A percentile compares a stretch with the other conserved stretches of the same genome.
Evolutionary conservation across 2,888 invertebrate species (phyloP).

Genomic region (Drosophila mettleri): DNA sequence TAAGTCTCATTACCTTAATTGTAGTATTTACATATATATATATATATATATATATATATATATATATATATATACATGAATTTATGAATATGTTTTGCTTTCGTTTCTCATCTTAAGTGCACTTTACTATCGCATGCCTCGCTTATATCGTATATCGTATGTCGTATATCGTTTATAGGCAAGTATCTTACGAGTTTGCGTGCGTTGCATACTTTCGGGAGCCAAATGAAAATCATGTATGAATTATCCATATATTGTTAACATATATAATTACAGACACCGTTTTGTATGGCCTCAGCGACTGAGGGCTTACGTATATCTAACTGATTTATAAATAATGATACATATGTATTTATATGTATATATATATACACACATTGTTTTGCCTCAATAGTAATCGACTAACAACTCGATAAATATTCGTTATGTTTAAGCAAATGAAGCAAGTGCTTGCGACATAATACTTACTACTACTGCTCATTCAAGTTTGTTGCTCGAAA

Average conservation of each 20-base stretch:
- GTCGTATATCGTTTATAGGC: constrained; percentile 7
- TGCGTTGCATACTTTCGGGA: constrained; percentile 31
- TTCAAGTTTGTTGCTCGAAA: constrained; percentile 59
- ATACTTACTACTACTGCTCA: constrained; percentile 43
- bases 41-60: constrained; percentile 5
- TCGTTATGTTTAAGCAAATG: constrained; percentile 19
- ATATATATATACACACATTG: constrained; percentile 35
- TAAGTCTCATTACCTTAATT: constrained; percentile 34
- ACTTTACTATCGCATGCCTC: constrained; percentile 34
- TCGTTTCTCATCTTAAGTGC: constrained; percentile 3
- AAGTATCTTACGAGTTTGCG: constrained; percentile 13
- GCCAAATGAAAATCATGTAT: constrained; percentile 1
- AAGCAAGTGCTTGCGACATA: constrained; percentile 53
- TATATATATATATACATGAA: not conserved
- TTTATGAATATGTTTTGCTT: not conserved
- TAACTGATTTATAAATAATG: not conserved
- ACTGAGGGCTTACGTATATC: constrained; percentile 5
- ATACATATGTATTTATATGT: constrained; percentile 11
- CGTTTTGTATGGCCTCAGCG: too few species aligned
- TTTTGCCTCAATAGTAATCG: constrained; percentile 46
- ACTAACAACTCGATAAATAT: constrained; percentile 26
- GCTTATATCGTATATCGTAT: constrained; percentile 3
- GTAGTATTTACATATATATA: constrained; percentile 2
- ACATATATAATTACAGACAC: not conserved
- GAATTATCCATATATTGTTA: not conserved